phyloP scores from a whole-genome alignment of 2,113 vertebrate genomes.

The Loxodonta africana region DNA sequence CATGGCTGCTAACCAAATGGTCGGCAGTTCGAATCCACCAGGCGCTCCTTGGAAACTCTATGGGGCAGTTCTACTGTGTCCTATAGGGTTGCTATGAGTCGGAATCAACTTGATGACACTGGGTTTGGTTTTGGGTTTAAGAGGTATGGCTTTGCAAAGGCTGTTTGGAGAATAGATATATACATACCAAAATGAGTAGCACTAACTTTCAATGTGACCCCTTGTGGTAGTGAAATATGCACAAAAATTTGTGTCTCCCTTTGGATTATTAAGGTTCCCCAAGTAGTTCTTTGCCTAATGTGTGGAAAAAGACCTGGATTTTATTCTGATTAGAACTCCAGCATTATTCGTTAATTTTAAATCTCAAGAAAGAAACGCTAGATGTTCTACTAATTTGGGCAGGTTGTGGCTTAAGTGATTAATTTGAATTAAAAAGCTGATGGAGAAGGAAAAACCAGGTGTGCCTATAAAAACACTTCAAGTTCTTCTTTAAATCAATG shows the following conservation, averaged over 20 bases:
- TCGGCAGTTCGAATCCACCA: too few relatives aligned
- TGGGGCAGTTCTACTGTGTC: too few relatives aligned
- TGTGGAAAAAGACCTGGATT: neutral
- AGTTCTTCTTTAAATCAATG: slow-evolving; percentile 59
- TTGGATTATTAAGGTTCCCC: neutral
- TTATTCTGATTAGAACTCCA: neutral
- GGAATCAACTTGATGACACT: too few relatives aligned
- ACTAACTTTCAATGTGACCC: neutral
- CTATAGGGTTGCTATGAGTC: too few relatives aligned
- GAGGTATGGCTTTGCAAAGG: neutral
- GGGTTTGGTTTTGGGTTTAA: too few relatives aligned
- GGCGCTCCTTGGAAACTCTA: too few relatives aligned
- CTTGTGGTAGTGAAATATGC: neutral
- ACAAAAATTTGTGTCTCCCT: neutral
- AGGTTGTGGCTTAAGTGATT: slow-evolving; percentile 60
- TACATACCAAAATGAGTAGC: neutral
- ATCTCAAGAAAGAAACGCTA: neutral
- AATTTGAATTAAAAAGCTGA: slow-evolving; percentile 64
- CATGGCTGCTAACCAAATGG: too few relatives aligned
- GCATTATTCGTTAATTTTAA: neutral
- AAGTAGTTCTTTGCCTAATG: neutral
- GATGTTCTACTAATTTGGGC: neutral
- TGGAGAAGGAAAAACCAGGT: slow-evolving; percentile 58
- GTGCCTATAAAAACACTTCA: slow-evolving; percentile 40
- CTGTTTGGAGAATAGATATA: neutral